A percentile compares a stretch with the other conserved stretches of the same genome.
Conservation (phyloP, 2,797 vertebrate species). For the Tympanoctomys barrerae region DNA sequence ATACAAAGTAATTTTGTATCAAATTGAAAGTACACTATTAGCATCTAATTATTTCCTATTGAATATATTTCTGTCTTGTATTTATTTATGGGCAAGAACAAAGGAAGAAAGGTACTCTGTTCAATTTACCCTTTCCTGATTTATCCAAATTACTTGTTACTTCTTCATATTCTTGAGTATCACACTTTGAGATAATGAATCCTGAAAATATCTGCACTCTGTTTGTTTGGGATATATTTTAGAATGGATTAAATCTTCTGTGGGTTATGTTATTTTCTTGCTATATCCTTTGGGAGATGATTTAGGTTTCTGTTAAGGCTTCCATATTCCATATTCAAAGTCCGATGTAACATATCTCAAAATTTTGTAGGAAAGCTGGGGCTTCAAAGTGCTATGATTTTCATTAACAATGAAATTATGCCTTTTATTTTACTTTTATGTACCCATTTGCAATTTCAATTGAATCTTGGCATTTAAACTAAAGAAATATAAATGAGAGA, state of each 20-base stretch:
- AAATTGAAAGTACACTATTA: not conserved
- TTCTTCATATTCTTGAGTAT: slow-evolving; percentile 22
- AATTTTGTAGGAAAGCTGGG: not conserved
- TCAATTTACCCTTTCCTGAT: slow-evolving; percentile 46
- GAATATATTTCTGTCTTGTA: slow-evolving; percentile 50
- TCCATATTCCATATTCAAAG: not conserved
- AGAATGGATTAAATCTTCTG: slow-evolving; percentile 63
- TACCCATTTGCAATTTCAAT: not conserved
- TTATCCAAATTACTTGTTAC: slow-evolving; percentile 44
- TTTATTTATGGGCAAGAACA: slow-evolving; percentile 31
- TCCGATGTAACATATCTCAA: slow-evolving; percentile 45
- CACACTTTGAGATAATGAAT: slow-evolving; percentile 9
- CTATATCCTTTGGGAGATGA: slow-evolving; percentile 55
- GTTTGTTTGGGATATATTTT: not conserved
- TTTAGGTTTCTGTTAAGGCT: slow-evolving; percentile 33
- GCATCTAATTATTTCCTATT: slow-evolving; percentile 50
- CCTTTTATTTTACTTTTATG: not conserved
- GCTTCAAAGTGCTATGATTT: not conserved
- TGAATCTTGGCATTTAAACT: not conserved
- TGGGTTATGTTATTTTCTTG: slow-evolving; percentile 61
- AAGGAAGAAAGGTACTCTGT: slow-evolving; percentile 6
- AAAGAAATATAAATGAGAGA: slow-evolving; percentile 13
- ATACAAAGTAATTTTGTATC: slow-evolving; percentile 42
- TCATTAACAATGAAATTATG: slow-evolving; percentile 3
- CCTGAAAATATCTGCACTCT: not conserved